Evolutionary conservation across 2,113 vertebrate species (phyloP), one percentile per base, ranked within the genome.

Genomic region (Cephalophus harveyi): DNA sequence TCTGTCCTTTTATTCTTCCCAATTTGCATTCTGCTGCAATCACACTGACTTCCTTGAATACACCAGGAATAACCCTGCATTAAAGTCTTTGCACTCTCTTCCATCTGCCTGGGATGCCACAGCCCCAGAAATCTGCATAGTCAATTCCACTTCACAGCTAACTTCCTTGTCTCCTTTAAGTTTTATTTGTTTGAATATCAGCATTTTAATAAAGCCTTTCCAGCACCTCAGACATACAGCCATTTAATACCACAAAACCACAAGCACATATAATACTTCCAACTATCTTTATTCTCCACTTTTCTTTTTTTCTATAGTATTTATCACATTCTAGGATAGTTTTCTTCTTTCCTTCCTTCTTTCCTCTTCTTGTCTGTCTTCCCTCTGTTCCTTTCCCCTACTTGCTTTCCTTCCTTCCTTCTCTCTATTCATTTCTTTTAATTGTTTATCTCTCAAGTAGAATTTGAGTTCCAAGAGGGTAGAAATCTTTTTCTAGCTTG

Each of bases 361-460:
- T 43, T 21, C 28, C 21, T 60, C 9, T 28, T 23, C 46, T 17
- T 40, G 28, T 17, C 11, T 10, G 50, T 27, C 43, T 46, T 40
- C 2, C 3, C 1, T 57, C 25, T 1, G 2, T 86, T 16, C 28
- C 16, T 46, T 33, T 79, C 15, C 9, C 55, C 7, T 1, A 2
- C 21, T 33, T 67, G 5, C 16, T 25, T 14, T 59, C 30, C 6
- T 10, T 78, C 2, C 54, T 16, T 11, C 27, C 6, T 8, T 30
- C 43, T 40, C 17, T 23, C 28, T n/a, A 28, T 54, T 25, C 5
- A 54, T 48, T 40, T 71, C 9, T 84, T 48, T 33, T 1, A 36
- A 89, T 36, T 30, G 3, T 30, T 21, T 60, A 14, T 76, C n/a
- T 62, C 27, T 76, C 67, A 86, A 62, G 6, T 54, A 81, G 36